These are phyloP conservation scores for Myotis brandtii DNA, from an alignment of 2,113 vertebrate species.

Conservation along the genomic window DNA sequence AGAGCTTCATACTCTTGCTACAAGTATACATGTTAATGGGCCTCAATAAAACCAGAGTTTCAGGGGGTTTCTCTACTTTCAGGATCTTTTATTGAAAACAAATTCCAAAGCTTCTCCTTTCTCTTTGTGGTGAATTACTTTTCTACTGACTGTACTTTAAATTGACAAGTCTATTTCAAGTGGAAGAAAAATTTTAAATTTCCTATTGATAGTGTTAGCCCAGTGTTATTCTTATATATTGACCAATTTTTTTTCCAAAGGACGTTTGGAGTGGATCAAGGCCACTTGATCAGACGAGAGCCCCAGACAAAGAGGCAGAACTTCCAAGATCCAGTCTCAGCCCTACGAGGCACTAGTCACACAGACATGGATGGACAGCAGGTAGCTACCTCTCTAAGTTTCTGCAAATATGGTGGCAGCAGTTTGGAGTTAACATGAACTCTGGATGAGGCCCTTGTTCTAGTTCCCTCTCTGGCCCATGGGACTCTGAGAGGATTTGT, in stretches of 20 bases:
- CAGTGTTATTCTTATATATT: neutral
- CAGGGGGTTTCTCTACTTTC: slow-evolving; percentile 40
- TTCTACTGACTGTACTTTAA: neutral
- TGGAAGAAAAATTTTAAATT: neutral
- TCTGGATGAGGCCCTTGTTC: neutral
- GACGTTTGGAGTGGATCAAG: neutral
- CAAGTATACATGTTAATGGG: slow-evolving; percentile 68
- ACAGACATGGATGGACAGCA: neutral
- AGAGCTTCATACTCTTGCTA: slow-evolving; percentile 69
- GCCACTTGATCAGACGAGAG: neutral
- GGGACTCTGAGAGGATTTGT: neutral
- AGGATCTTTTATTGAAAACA: slow-evolving; percentile 65
- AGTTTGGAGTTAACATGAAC: neutral
- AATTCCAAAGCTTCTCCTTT: slow-evolving; percentile 53
- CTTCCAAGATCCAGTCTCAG: neutral
- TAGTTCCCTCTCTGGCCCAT: neutral
- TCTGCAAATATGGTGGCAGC: neutral
- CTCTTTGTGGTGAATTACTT: slow-evolving; percentile 34
- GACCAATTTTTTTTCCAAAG: neutral
- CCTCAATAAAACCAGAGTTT: slow-evolving; percentile 66
- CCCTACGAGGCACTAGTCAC: neutral
- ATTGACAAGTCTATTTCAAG: slow-evolving; percentile 25
- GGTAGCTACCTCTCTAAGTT: neutral
- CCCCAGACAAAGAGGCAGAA: neutral
- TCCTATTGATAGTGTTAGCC: neutral